Conservation (phyloP, 2,888 invertebrate genomes). For the Leptura quadrifasciata region DNA sequence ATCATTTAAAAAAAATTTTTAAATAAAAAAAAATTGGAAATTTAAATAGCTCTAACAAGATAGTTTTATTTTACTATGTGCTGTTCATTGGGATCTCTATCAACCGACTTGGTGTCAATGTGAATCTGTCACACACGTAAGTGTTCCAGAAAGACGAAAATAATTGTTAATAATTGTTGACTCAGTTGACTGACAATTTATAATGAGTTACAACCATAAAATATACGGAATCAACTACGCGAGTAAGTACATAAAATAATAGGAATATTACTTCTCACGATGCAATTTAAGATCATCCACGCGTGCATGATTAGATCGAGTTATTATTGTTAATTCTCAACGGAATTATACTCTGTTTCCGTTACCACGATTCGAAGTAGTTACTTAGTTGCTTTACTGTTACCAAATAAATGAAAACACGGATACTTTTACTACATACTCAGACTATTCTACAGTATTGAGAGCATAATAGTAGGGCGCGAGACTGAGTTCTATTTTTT, state of each 20-base stretch:
- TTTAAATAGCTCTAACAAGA: too few species aligned
- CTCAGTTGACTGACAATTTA: too few species aligned
- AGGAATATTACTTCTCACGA: constrained; percentile 12
- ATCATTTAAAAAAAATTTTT: too few species aligned
- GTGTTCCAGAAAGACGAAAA: neutral
- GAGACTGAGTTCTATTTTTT: too few species aligned
- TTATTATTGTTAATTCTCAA: constrained; percentile 30
- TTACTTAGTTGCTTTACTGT: neutral
- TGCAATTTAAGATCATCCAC: constrained; percentile 23
- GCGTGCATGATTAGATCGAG: constrained; percentile 24
- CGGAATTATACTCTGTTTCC: constrained; percentile 21
- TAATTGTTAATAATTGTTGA: too few species aligned
- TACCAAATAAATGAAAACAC: neutral
- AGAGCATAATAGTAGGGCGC: too few species aligned
- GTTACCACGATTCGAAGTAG: constrained; percentile 16
- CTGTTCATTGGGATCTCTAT: neutral
- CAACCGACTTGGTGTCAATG: neutral
- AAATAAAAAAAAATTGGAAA: too few species aligned
- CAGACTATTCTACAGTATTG: too few species aligned
- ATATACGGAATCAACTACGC: neutral
- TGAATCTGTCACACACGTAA: neutral
- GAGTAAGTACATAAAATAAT: neutral
- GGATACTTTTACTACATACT: neutral
- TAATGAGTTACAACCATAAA: neutral
- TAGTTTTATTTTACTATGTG: too few species aligned